Evolutionary conservation across 2,797 vertebrate species (phyloP).

Genomic region (Pagetopsis macropterus): DNA sequence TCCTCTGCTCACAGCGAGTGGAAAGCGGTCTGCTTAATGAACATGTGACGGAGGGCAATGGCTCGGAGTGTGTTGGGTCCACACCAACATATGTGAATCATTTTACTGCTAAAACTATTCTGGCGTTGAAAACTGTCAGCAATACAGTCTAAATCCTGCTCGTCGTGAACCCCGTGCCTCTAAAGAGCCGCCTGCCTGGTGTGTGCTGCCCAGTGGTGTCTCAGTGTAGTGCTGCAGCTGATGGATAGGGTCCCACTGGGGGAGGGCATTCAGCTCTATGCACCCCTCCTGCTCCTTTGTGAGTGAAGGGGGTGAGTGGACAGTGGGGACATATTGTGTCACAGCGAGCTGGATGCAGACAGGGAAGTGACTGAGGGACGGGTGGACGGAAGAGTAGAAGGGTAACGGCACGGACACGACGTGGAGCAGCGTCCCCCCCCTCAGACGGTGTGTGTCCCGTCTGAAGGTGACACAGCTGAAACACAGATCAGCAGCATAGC

Average conservation of each 20-base stretch:
- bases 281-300: slow-evolving; percentile 47
- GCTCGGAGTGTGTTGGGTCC: slow-evolving; percentile 14
- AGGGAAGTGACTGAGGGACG: slow-evolving; percentile 8
- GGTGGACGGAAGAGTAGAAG: slow-evolving; percentile 4
- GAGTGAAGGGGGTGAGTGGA: slow-evolving; percentile 36
- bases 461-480: slow-evolving; percentile 51
- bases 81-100: not conserved
- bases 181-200: slow-evolving; percentile 37
- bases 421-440: slow-evolving; percentile 12
- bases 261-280: slow-evolving; percentile 52
- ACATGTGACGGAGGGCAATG: slow-evolving; percentile 42
- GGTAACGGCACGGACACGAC: slow-evolving; percentile 20
- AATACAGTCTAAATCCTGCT: not conserved
- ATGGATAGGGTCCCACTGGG: slow-evolving; percentile 59
- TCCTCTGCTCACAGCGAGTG: slow-evolving; percentile 41
- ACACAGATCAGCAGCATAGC: slow-evolving; percentile 21
- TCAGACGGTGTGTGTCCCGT: slow-evolving; percentile 42
- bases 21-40: slow-evolving; percentile 43
- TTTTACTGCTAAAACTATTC: not conserved
- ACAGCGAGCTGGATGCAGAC: slow-evolving; percentile 2
- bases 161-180: slow-evolving; percentile 24
- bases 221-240: slow-evolving; percentile 32
- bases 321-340: slow-evolving; percentile 48
- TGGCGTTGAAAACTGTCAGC: not conserved
- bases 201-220: slow-evolving; percentile 21